Base-by-base conservation (phyloP, 2,888 invertebrate species). In the Entomobrya proxima region DNA sequence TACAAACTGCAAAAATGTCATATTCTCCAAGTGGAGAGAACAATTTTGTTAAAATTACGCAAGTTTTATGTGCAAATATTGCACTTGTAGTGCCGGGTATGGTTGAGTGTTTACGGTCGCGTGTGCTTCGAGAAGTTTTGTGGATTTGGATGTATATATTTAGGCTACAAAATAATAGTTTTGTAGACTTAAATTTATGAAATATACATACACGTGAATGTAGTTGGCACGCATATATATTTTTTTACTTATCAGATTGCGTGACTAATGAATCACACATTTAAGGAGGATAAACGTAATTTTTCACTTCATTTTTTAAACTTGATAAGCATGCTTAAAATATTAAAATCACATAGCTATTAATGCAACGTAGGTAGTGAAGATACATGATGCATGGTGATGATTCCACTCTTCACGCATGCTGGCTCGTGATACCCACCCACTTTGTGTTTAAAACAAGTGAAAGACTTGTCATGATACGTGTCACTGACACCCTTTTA, bases 191-290 rank as follows among this genome's bases (percentile, higher is more conserved):
- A n/a, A n/a, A n/a, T n/a, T n/a, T n/a, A n/a, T n/a, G n/a, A n/a
- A n/a, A n/a, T 76, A 40, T 37, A 83, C 76, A 52, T 37, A 24
- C n/a, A 67, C 18, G 13, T 64, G 50, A 32, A 67, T 6, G 50
- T 35, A 47, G 37, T 50, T 64, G 30, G 30, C 40, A 40, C 55
- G 67, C 55, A n/a, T 55, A 18, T 35, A 15, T 44, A 55, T 27
- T 77, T 75, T 74, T 74, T 82, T 5, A 72, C 69, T 76, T 86
- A 82, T 86, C 79, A 83, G 83, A 83, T 79, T 86, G 79, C 86
- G 79, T 86, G 82, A 83, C 83, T 78, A 75, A 84, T 86, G 78
- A 83, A 84, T 87, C 87, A 83, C 87, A 87, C 87, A 80, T 86
- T 83, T 80, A 72, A 74, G 82, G 77, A 80, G 69, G 76, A 80